Evolutionary conservation across 2,888 invertebrate genomes (phyloP).

Genomic region (Acrobasis repandana): DNA sequence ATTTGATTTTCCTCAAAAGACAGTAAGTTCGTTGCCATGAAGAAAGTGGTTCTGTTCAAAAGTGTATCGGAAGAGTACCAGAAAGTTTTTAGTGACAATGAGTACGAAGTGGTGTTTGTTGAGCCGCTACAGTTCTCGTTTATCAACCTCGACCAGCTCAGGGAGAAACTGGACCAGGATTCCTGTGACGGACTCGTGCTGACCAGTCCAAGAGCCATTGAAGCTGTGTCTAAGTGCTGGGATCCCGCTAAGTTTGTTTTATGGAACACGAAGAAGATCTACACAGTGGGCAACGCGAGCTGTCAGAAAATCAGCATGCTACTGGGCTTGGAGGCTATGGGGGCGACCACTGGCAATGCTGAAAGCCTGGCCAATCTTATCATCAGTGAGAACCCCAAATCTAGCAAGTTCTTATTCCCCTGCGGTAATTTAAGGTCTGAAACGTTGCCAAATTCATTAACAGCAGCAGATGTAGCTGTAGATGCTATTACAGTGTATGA

Average conservation of each 20-base stretch:
- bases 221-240: conserved; percentile 67
- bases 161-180: conserved; percentile 44
- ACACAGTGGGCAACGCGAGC: conserved; percentile 66
- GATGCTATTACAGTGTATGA: conserved; percentile 69
- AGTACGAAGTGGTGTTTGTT: conserved; percentile 62
- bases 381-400: conserved; percentile 47
- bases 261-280: conserved; percentile 62
- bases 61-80: conserved; percentile 68
- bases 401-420: conserved; percentile 64
- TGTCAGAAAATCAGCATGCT: conserved; percentile 52
- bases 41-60: conserved; percentile 70
- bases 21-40: conserved; percentile 48
- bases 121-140: conserved; percentile 68
- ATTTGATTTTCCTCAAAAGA: background rate
- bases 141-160: conserved; percentile 47
- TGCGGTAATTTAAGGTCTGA: conserved; percentile 70
- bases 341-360: conserved; percentile 60
- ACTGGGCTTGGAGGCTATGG: conserved; percentile 63
- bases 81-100: conserved; percentile 53
- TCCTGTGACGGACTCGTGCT: conserved; percentile 62
- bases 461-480: conserved; percentile 46
- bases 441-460: conserved; percentile 52
- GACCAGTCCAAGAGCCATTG: conserved; percentile 68
- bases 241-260: conserved; percentile 59
- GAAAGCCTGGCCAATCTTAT: conserved; percentile 63